Percentiles rank a stretch among this genome's conserved stretches.
Conservation (phyloP, 2,797 vertebrate genomes). For the Acanthurus tractus region DNA sequence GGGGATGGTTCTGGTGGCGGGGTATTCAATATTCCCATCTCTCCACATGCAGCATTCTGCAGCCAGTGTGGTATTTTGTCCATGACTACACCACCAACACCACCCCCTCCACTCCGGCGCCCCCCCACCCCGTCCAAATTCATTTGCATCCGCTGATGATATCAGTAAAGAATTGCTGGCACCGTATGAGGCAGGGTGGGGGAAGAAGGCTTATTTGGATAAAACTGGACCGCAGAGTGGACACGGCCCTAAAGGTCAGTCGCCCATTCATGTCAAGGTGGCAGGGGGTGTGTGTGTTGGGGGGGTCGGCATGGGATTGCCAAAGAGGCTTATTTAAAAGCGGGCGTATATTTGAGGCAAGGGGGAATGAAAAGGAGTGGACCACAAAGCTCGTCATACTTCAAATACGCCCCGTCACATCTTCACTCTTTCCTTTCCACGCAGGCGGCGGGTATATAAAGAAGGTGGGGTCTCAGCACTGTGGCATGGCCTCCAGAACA, state of each 20-base stretch:
- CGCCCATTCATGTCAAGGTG: conserved; percentile 84
- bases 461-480: conserved; percentile 42
- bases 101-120: conserved; percentile 31
- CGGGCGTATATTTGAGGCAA: conserved; percentile 78
- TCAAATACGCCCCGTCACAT: conserved; percentile 86
- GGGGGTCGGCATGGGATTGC: conserved; percentile 69
- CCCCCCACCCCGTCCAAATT: conserved; percentile 73
- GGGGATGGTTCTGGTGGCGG: conserved; percentile 68
- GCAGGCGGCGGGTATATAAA: conserved; percentile 48
- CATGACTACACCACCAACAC: conserved; percentile 64
- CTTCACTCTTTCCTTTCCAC: conserved; percentile 76
- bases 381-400: conserved; percentile 85
- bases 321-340: conserved; percentile 85
- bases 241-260: conserved; percentile 85
- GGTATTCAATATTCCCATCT: conserved; percentile 79
- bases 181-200: conserved; percentile 72
- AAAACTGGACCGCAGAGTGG: conserved; percentile 85
- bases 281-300: conserved; percentile 74
- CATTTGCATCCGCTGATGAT: conserved; percentile 88
- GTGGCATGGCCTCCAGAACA: conserved; percentile 51
- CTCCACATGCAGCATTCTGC: conserved; percentile 76
- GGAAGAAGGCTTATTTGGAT: conserved; percentile 79
- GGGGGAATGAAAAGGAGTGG: conserved; percentile 82
- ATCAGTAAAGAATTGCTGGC: conserved; percentile 86
- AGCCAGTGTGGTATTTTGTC: conserved; percentile 79